Conservation (phyloP, 2,113 vertebrate genomes). For the Rhegmatorhina hoffmannsi region DNA sequence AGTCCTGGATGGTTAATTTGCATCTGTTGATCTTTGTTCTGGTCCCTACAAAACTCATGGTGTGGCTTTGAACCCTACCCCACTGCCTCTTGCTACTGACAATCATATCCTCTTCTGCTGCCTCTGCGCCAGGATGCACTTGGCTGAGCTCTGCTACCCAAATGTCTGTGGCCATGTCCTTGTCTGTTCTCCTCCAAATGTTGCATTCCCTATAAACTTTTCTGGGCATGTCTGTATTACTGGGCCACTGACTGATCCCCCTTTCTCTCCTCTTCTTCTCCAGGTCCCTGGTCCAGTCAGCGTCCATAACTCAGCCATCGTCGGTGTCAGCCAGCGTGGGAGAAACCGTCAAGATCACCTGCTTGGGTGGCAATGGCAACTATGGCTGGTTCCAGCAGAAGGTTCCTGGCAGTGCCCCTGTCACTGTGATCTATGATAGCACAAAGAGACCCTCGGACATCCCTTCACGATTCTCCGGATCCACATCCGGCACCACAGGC, state of each 20-base stretch:
- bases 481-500: rapidly evolving
- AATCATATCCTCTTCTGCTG: neutral
- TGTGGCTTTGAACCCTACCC: neutral
- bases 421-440: neutral
- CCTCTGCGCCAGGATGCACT: neutral
- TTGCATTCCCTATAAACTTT: neutral
- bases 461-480: neutral
- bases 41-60: neutral
- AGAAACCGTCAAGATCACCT: neutral
- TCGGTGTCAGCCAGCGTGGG: neutral
- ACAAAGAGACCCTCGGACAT: neutral
- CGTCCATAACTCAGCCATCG: rapidly evolving
- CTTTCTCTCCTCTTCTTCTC: neutral
- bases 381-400: conserved; percentile 1
- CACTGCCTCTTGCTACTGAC: too few relatives aligned
- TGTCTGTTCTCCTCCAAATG: neutral
- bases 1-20: neutral
- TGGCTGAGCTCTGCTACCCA: neutral
- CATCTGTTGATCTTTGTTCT: neutral
- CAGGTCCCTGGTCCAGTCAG: neutral
- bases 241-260: neutral
- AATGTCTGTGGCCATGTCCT: neutral
- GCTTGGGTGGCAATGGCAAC: neutral
- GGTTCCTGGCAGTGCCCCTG: neutral
- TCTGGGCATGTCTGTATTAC: too few relatives aligned